Evolutionary conservation across 1,140 invertebrate genomes (phyloP), one percentile per base, ranked within the genome.

Genomic region (Oscheius sp.): DNA sequence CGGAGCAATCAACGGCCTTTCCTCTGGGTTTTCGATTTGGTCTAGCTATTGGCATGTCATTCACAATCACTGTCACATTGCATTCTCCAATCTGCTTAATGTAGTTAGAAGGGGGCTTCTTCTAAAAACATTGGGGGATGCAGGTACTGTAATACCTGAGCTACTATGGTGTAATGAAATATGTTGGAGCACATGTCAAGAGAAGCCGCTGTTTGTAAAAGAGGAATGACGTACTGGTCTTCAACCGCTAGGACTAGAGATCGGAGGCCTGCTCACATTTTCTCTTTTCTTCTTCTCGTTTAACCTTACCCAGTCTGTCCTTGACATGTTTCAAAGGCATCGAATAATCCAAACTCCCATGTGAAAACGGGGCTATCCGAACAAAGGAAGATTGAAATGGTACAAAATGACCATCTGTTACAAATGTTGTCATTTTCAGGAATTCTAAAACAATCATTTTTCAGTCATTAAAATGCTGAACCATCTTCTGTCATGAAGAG

Each of bases 251-350:
- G 58, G 2, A 68, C 45, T 59, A 68, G 3, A 49, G 55, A 46
- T 58, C 67, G 36, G 26, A 58, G 10, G 1, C 1, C 29, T 34
- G 18, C 31, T 10, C 38, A 65, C 36, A 2, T 3, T 20, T 29
- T 3, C 18, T 64, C 45, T 1, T 38, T 15, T 28, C 20, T n/a
- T n/a, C n/a, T n/a, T n/a, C n/a, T n/a, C n/a, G n/a, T 1, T n/a
- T 28, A 29, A 10, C 23, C 23, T 52, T 15, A 68, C 49, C 67
- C 10, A 68, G 34, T 35, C 55, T 58, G 61, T 68, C 55, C 31
- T 68, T 68, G 23, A 68, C 55, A 68, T 68, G 67, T 31, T 68
- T 68, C 67, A 68, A 61, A 32, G 52, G 49, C 31, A 31, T 49
- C 0, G 49, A 49, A 68, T 46, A 68, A n/a, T 68, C 67, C 38